Conservation (phyloP, 2,888 invertebrate species). For the Lithosia quadra region DNA sequence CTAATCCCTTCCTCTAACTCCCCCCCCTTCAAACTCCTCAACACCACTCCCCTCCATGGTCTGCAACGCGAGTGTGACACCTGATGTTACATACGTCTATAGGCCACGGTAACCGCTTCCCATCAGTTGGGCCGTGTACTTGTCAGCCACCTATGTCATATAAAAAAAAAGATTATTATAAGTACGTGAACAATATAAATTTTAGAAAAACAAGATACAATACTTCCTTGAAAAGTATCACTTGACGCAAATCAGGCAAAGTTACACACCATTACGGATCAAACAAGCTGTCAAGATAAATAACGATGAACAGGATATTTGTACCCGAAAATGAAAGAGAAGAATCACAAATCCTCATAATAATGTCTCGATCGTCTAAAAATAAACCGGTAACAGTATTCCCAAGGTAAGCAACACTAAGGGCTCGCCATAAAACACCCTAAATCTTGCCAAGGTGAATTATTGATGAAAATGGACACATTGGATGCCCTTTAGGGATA, state of each 20-base stretch:
- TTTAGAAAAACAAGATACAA: too few species aligned
- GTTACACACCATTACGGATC: neutral
- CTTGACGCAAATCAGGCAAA: neutral
- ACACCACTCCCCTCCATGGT: too few species aligned
- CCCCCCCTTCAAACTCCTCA: too few species aligned
- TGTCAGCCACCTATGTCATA: too few species aligned
- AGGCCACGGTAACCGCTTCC: too few species aligned
- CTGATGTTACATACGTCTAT: too few species aligned
- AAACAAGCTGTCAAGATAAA: slow-evolving; percentile 20
- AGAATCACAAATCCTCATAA: slow-evolving; percentile 8
- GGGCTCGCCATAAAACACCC: slow-evolving; percentile 24
- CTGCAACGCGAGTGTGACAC: too few species aligned
- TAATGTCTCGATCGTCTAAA: slow-evolving; percentile 21
- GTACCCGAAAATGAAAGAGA: slow-evolving; percentile 5
- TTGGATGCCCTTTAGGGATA: neutral
- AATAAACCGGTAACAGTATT: slow-evolving; percentile 29
- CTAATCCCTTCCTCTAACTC: too few species aligned
- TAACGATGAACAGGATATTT: slow-evolving; percentile 16
- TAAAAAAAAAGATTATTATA: too few species aligned
- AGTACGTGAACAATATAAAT: too few species aligned
- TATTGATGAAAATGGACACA: slow-evolving; percentile 28
- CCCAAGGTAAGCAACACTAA: slow-evolving; percentile 12
- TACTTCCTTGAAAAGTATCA: too few species aligned
- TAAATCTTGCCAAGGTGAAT: slow-evolving; percentile 23
- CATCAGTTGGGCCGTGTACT: too few species aligned